Conservation (phyloP, 35 echinoderm and acorn worm species). For the Apostichopus parvimensis region DNA sequence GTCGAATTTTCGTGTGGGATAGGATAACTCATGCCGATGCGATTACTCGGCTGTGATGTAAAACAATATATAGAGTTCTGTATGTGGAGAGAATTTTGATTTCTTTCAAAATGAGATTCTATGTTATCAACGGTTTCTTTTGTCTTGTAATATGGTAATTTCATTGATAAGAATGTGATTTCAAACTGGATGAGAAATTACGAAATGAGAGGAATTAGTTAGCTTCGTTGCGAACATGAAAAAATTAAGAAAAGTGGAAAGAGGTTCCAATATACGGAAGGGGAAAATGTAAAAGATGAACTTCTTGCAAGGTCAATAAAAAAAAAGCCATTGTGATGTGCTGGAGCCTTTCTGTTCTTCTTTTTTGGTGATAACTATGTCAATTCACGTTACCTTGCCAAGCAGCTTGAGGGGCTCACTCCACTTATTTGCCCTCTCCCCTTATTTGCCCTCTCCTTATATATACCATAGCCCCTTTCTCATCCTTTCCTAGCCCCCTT, state of each 20-base stretch:
- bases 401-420: background rate
- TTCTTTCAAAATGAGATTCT: too few species aligned
- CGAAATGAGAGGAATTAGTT: too few species aligned
- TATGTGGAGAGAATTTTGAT: too few species aligned
- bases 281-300: background rate
- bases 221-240: background rate
- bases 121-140: too few species aligned
- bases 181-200: too few species aligned
- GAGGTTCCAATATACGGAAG: background rate
- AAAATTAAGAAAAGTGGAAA: background rate
- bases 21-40: too few species aligned
- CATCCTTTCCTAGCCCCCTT: background rate
- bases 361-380: background rate
- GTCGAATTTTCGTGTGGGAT: too few species aligned
- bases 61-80: too few species aligned
- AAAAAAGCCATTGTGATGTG: background rate
- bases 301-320: background rate
- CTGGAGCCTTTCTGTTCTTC: background rate
- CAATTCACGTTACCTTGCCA: background rate
- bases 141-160: too few species aligned
- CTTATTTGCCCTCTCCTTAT: background rate
- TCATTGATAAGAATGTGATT: too few species aligned
- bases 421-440: background rate
- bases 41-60: too few species aligned
- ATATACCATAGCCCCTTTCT: background rate